Base-by-base conservation (phyloP, 2,797 vertebrate genomes). In the Acridotheres tristis region DNA sequence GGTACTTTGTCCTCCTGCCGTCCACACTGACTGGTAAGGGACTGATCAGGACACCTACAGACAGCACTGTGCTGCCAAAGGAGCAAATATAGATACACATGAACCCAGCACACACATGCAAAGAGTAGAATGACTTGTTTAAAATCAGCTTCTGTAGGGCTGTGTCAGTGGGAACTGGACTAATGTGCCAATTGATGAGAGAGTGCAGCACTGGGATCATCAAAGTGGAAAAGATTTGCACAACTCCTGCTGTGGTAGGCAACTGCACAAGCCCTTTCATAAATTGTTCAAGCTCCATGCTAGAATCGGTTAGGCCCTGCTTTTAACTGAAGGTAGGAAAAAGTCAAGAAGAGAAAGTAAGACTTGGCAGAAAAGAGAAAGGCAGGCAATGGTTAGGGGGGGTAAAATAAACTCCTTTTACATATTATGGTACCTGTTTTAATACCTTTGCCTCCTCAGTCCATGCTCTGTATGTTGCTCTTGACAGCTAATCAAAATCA, bases 191-290 rank as follows among this genome's bases (percentile, higher is more conserved):
- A 22, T 9, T 76, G 83, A 76, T 88, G 77, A 79, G 80, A 84
- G 55, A 26, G 15, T 65, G 29, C 54, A 91, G 74, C 73, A 25
- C 59, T 71, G 63, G 16, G 32, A 94, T 65, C 91, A 88, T 53
- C 81, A 87, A 90, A 85, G 82, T 94, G 78, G 81, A 95, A 92
- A 88, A 83, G 57, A 94, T 94, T 92, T 89, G 45, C 57, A 71
- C 0, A 0, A 27, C 65, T 88, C 78, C 87, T 80, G 89, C 92
- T 92, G 94, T 79, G 91, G 32, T 53, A 83, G 63, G 72, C 57
- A 94, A 94, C 32, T 32, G 57, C 45, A 74, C 42, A 61, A 71
- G 27, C 32, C 53, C 68, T 83, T 92, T 82, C 53, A 71, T 61
- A 82, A 92, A 85, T n/a, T 65, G 57, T 61, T 91, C 81, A 83